Evolutionary conservation across 2,888 invertebrate species (phyloP).

Genomic region (Bedellia somnulentella): DNA sequence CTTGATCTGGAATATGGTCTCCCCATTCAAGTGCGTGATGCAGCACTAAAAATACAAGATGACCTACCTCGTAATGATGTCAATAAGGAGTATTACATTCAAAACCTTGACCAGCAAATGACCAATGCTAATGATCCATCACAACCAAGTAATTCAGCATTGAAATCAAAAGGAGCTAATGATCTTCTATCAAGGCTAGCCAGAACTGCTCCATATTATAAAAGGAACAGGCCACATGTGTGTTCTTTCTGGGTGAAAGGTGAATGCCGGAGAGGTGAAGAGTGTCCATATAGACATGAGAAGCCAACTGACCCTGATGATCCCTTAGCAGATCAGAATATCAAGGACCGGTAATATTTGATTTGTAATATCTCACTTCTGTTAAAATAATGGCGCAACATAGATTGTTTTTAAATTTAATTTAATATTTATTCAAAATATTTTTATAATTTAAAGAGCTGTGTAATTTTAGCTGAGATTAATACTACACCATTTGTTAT

Average conservation of each 20-base stretch:
- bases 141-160: constrained; percentile 63
- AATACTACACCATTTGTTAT: too few species aligned
- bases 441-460: too few species aligned
- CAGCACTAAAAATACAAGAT: constrained; percentile 86
- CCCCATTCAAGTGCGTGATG: constrained; percentile 87
- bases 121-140: constrained; percentile 42
- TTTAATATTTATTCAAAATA: too few species aligned
- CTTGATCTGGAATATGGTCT: constrained; percentile 91
- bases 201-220: constrained; percentile 92
- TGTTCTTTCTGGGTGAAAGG: constrained; percentile 99
- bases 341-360: constrained; percentile 74
- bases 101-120: constrained; percentile 82
- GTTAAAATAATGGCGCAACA: too few species aligned
- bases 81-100: constrained; percentile 92
- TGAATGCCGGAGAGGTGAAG: constrained; percentile 93
- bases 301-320: constrained; percentile 97
- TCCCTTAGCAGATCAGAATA: constrained; percentile 94
- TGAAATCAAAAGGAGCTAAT: constrained; percentile 75
- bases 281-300: constrained; percentile 95
- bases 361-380: too few species aligned
- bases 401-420: too few species aligned
- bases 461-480: too few species aligned
- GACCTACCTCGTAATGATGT: constrained; percentile 92
- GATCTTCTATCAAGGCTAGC: constrained; percentile 87
- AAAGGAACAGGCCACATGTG: constrained; percentile 91